Percentiles rank a stretch among this genome's conserved stretches.
Evolutionary conservation across 2,888 invertebrate species (phyloP).

Genomic region (Cyaniris semiargus): DNA sequence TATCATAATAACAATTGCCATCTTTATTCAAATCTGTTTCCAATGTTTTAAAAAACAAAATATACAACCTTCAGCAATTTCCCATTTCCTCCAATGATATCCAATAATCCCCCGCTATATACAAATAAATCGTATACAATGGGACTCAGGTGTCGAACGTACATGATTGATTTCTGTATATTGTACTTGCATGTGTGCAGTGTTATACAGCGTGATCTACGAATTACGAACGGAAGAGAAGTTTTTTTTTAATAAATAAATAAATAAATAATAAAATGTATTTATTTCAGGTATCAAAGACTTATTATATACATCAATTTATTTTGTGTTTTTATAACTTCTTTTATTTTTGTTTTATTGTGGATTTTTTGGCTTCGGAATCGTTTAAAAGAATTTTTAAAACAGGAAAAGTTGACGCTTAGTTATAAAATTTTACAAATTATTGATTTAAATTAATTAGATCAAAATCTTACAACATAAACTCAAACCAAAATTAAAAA

Average conservation of each 20-base stretch:
- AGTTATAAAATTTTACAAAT: too few species aligned
- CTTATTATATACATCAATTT: too few species aligned
- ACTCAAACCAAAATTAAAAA: too few species aligned
- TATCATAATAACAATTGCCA: too few species aligned
- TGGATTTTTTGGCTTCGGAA: not conserved
- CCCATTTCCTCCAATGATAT: not conserved
- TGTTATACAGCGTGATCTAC: constrained; percentile 32
- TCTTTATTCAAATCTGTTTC: not conserved
- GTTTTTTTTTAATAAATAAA: too few species aligned
- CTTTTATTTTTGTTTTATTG: not conserved
- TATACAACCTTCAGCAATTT: not conserved
- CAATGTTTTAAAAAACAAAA: not conserved
- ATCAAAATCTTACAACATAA: too few species aligned
- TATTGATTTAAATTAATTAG: too few species aligned
- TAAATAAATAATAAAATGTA: too few species aligned
- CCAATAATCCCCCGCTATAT: not conserved
- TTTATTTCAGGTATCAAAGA: too few species aligned
- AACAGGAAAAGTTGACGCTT: too few species aligned
- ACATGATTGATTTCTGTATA: constrained; percentile 68
- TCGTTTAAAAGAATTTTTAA: too few species aligned
- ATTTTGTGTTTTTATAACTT: not conserved
- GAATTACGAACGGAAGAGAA: not conserved
- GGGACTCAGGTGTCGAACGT: constrained; percentile 61
- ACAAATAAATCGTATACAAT: constrained; percentile 15
- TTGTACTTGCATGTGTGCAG: constrained; percentile 53